These are phyloP conservation scores for Myoxocephalus aenaeus DNA, from an alignment of 2,797 vertebrate species.

Conservation along the genomic window DNA sequence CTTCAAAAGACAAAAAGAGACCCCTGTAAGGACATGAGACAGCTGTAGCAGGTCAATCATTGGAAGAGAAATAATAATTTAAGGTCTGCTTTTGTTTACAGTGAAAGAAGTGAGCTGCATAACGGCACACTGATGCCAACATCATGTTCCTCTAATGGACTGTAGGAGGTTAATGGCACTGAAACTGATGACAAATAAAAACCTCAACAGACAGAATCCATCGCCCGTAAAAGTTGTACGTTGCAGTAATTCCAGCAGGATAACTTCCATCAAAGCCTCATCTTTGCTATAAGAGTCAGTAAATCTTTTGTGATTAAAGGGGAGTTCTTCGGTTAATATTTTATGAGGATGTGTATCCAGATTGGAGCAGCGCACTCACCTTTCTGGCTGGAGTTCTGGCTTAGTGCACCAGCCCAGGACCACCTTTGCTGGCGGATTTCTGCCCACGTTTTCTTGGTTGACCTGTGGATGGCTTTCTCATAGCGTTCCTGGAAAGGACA, in stretches of 20 bases:
- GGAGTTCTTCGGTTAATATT: neutral
- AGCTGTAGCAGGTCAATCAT: neutral
- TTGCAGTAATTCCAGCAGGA: neutral
- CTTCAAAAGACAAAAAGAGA: neutral
- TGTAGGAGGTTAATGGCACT: neutral
- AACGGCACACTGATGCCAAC: neutral
- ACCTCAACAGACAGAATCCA: neutral
- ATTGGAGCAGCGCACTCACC: slow-evolving; percentile 74
- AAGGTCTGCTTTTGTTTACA: too few relatives aligned
- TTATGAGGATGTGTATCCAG: neutral
- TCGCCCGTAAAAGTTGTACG: neutral
- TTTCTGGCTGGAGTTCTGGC: slow-evolving; percentile 88
- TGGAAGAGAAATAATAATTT: neutral
- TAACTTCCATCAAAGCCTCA: neutral
- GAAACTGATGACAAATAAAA: neutral
- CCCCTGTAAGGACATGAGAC: too few relatives aligned
- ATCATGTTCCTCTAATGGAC: neutral
- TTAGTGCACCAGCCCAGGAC: slow-evolving; percentile 94
- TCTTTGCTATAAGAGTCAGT: neutral
- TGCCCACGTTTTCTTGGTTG: slow-evolving; percentile 96
- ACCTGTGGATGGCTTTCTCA: slow-evolving; percentile 93
- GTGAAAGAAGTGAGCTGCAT: neutral
- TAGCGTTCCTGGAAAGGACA: slow-evolving; percentile 89
- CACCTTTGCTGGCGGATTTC: slow-evolving; percentile 97
- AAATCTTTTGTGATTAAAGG: neutral